A percentile compares a stretch with the other conserved stretches of the same genome.
phyloP scores from a whole-genome alignment of 2,113 vertebrate genomes.

The Gymnarchus niloticus region DNA sequence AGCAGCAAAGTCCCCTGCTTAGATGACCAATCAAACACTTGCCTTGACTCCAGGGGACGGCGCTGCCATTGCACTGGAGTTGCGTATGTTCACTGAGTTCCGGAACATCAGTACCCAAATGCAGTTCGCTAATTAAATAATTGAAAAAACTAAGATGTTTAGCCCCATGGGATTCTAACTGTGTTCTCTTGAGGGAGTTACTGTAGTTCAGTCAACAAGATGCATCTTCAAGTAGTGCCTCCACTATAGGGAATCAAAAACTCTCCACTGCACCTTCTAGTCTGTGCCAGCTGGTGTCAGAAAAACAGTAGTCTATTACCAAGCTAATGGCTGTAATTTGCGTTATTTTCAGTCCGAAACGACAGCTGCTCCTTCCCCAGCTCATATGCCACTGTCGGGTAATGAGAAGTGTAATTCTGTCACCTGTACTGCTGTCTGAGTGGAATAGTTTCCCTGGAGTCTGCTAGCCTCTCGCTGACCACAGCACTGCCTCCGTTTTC shows the following conservation, averaged over 20 bases:
- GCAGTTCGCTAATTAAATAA: background rate
- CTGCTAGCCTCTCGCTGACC: background rate
- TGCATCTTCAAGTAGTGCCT: background rate
- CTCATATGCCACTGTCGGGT: background rate
- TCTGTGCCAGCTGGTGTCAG: constrained; percentile 3
- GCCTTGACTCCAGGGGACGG: background rate
- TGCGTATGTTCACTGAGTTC: background rate
- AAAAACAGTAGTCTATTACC: background rate
- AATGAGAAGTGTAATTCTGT: constrained; percentile 22
- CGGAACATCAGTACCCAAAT: background rate
- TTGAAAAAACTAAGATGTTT: background rate
- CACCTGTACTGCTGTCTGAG: background rate
- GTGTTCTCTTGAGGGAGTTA: background rate
- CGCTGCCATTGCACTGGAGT: background rate
- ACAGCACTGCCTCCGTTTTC: background rate
- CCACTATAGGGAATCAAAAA: background rate
- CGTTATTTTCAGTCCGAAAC: background rate
- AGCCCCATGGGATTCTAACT: background rate
- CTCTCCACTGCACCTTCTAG: background rate
- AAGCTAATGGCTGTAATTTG: constrained; percentile 20
- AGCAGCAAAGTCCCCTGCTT: background rate
- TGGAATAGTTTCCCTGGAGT: background rate
- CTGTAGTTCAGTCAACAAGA: background rate
- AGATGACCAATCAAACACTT: background rate
- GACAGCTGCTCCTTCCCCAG: background rate